Evolutionary conservation across 1,140 invertebrate genomes (phyloP), one percentile per base, ranked within the genome.

Genomic region (Elymnias hypermnestra): DNA sequence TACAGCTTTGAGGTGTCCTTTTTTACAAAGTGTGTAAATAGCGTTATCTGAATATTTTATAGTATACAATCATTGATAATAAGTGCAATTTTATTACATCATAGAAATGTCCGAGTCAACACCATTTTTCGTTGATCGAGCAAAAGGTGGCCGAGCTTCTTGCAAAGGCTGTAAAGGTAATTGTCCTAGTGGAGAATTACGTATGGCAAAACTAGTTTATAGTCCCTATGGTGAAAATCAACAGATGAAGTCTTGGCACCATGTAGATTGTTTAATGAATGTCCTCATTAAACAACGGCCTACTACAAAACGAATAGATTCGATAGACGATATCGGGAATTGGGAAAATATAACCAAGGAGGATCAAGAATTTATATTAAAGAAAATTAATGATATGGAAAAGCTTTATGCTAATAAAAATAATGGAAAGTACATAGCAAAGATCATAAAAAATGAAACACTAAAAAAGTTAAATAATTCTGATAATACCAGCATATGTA

Each of bases 141-240:
- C 94, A 0, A 95, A 95, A 82, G 89, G 90, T 0, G 93, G 93
- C 0, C 88, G 93, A 25, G 93, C 95, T 0, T 89, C 90, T n/a
- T 97, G 95, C 70, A 96, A 96, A 69, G 94, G 93, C 73, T 97
- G 95, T 74, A 96, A 96, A 84, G 79, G 89, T 39, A 92, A 93
- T 59, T 93, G 95, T 62, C 89, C 91, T 2, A 91, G 92, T 69
- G 93, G 91, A 13, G 81, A 89, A 25, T 58, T 95, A 21, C 85
- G 94, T 41, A 87, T 96, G 10, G 94, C 91, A 0, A 93, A 95
- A 87, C 63, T 94, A 13, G 89, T 90, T 2, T 63, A 91, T 0
- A 96, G 94, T 86, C 93, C 93, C 1, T 97, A 96, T 71, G 89
- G 90, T 9, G 92, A 92, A n/a, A 93, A 92, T 4, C 92, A 92